Conservation (phyloP, 2,797 vertebrate genomes). For the Spea hammondii region DNA sequence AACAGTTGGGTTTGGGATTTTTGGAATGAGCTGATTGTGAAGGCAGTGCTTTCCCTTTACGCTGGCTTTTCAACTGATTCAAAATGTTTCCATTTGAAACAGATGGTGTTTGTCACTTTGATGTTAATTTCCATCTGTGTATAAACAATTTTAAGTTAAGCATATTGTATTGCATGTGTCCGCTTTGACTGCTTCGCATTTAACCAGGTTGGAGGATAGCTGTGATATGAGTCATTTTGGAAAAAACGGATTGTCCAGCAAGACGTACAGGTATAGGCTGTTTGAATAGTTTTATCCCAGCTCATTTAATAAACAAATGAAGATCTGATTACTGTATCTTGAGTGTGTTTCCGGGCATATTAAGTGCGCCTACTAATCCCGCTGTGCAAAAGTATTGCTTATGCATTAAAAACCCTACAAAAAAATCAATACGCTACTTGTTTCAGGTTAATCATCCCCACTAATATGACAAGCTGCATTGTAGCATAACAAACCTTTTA, state of each 20-base stretch:
- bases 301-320: constrained; percentile 8
- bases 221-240: constrained; percentile 27
- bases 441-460: too few relatives aligned
- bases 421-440: too few relatives aligned
- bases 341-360: neutral
- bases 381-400: too few relatives aligned
- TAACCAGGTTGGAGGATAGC: neutral
- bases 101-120: constrained; percentile 53
- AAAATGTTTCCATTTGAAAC: constrained; percentile 27
- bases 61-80: constrained; percentile 31
- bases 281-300: neutral
- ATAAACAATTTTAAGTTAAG: constrained; percentile 43
- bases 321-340: constrained; percentile 7
- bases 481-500: too few relatives aligned
- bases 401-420: too few relatives aligned
- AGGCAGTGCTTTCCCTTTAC: neutral
- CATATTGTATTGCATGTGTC: constrained; percentile 43
- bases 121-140: constrained; percentile 51
- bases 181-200: constrained; percentile 1
- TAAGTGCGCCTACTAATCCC: too few relatives aligned
- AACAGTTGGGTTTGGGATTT: neutral
- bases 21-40: neutral
- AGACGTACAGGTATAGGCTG: neutral
- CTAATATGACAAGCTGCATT: too few relatives aligned
- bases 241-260: neutral